Percentiles rank a stretch among this genome's conserved stretches.
These are phyloP conservation scores for Choloepus hoffmanni DNA, from an alignment of 2,113 vertebrate species.

Conservation along the genomic window DNA sequence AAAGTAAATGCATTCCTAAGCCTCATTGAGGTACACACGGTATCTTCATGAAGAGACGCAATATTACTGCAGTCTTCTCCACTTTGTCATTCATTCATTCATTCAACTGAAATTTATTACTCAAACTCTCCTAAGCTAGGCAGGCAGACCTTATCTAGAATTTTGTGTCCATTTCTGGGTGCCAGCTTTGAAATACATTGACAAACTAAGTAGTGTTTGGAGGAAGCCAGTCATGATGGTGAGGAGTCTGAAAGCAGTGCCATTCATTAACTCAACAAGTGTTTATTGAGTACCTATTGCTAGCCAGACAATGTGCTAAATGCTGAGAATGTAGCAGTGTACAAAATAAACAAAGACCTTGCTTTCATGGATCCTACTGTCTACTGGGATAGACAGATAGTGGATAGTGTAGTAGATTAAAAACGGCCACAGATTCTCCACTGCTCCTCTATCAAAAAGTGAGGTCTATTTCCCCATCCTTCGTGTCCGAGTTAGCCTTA, in stretches of 20 bases:
- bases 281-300: neutral
- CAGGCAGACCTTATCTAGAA: neutral
- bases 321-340: neutral
- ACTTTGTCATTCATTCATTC: neutral
- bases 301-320: neutral
- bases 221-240: neutral
- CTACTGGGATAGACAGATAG: neutral
- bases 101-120: neutral
- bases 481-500: neutral
- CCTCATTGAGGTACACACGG: neutral
- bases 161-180: neutral
- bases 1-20: neutral
- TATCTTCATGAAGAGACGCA: neutral
- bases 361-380: neutral
- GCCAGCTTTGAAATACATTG: neutral
- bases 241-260: neutral
- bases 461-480: neutral
- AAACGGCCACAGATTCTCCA: neutral
- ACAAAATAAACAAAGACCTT: neutral
- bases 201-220: neutral
- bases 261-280: neutral
- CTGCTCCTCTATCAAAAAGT: neutral
- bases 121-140: neutral
- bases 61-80: neutral
- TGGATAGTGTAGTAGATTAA: neutral